phyloP scores from a whole-genome alignment of 2,888 invertebrate species.

The Antheraea assamensis region DNA sequence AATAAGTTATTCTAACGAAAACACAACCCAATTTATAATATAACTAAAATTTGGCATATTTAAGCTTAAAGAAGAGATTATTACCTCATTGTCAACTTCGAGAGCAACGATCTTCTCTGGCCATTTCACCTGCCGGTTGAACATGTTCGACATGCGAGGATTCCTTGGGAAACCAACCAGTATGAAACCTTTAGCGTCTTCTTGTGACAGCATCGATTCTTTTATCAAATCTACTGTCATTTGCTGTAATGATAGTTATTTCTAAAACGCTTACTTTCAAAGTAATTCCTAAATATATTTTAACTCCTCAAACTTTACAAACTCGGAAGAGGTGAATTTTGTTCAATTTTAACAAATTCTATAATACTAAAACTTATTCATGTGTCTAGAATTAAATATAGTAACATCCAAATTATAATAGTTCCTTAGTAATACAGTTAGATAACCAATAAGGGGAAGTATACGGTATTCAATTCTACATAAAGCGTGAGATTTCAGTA shows the following conservation, averaged over 20 bases:
- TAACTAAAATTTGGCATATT: neutral
- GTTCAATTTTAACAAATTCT: too few species aligned
- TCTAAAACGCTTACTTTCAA: neutral
- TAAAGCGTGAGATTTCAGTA: too few species aligned
- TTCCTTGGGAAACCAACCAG: conserved; percentile 82
- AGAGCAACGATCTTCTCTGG: conserved; percentile 77
- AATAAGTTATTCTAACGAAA: neutral
- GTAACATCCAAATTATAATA: too few species aligned
- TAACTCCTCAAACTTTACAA: too few species aligned
- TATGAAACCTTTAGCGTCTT: conserved; percentile 76
- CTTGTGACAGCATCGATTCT: conserved; percentile 76
- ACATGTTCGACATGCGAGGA: conserved; percentile 73
- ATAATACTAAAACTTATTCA: too few species aligned
- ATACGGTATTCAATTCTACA: too few species aligned
- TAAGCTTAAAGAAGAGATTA: neutral
- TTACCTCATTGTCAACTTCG: conserved; percentile 72
- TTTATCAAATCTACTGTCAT: conserved; percentile 80
- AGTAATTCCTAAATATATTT: neutral
- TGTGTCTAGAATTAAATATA: too few species aligned
- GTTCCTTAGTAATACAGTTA: too few species aligned
- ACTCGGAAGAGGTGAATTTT: too few species aligned
- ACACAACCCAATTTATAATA: neutral
- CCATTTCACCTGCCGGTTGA: conserved; percentile 75
- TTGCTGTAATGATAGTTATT: conserved; percentile 56
- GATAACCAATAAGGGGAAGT: too few species aligned